Evolutionary conservation across 2,797 vertebrate species (phyloP).

Genomic region (Apogon hyalosoma): DNA sequence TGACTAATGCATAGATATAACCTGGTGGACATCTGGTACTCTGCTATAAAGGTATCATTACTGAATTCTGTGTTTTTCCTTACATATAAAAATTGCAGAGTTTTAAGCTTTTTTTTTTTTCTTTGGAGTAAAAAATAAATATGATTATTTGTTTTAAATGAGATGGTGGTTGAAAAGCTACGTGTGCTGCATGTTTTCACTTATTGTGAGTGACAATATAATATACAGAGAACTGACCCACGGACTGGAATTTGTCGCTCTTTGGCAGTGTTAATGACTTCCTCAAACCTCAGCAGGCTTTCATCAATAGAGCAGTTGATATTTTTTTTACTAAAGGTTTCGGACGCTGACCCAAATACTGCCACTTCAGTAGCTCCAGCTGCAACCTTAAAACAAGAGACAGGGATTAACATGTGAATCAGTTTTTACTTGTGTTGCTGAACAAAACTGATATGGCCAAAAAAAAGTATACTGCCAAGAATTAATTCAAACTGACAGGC

Average conservation of each 20-base stretch:
- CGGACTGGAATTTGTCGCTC: slow-evolving; percentile 90
- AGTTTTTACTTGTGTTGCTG: slow-evolving; percentile 26
- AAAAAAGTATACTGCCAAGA: slow-evolving; percentile 19
- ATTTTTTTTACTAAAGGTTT: slow-evolving; percentile 93
- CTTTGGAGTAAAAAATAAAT: slow-evolving; percentile 16
- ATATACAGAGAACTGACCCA: slow-evolving; percentile 83
- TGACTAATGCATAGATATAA: slow-evolving; percentile 62
- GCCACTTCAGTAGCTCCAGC: slow-evolving; percentile 94
- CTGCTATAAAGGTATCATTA: slow-evolving; percentile 70
- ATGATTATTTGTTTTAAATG: slow-evolving; percentile 2
- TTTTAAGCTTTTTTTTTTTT: slow-evolving; percentile 20
- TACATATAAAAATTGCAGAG: slow-evolving; percentile 33
- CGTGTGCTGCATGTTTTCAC: slow-evolving; percentile 24
- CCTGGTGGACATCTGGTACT: slow-evolving; percentile 75
- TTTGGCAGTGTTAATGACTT: slow-evolving; percentile 87
- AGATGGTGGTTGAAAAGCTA: slow-evolving; percentile 8
- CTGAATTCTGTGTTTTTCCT: slow-evolving; percentile 47
- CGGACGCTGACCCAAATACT: slow-evolving; percentile 94
- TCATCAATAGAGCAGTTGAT: slow-evolving; percentile 96
- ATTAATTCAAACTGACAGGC: slow-evolving; percentile 40
- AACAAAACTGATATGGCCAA: neutral
- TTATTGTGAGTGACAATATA: slow-evolving; percentile 33
- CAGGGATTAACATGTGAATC: slow-evolving; percentile 49
- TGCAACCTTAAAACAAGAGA: slow-evolving; percentile 85
- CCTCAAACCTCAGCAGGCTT: slow-evolving; percentile 92